phyloP scores from a whole-genome alignment of 2,888 invertebrate genomes.

The Zaprionus bogoriensis region DNA sequence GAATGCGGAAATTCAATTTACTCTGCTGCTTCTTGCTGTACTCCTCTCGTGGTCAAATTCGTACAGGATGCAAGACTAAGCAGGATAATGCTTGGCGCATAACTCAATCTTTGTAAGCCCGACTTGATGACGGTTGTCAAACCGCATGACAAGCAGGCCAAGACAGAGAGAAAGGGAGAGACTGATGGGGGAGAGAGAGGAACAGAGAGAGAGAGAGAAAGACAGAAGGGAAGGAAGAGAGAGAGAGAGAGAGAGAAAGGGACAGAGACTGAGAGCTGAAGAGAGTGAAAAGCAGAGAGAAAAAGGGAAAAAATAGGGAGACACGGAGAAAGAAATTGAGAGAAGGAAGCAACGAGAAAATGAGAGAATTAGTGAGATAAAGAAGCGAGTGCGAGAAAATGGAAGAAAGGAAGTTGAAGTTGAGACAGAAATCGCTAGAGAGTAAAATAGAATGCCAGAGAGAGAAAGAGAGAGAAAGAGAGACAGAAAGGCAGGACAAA shows the following conservation, averaged over 20 bases:
- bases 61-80: slow-evolving; percentile 47
- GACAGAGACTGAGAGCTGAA: not conserved
- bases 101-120: slow-evolving; percentile 35
- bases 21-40: not conserved
- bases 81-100: slow-evolving; percentile 35
- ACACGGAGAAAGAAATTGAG: not conserved
- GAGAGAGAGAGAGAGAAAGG: not conserved
- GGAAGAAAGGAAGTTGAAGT: no score
- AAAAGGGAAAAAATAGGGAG: no score
- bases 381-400: not conserved
- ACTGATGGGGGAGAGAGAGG: not conserved
- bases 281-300: not conserved
- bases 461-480: not conserved
- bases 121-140: slow-evolving; percentile 47
- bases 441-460: not conserved
- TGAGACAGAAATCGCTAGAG: no score
- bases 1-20: slow-evolving; percentile 38
- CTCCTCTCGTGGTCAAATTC: slow-evolving; percentile 38
- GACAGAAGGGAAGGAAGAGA: not conserved
- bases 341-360: no score
- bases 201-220: not conserved
- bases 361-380: not conserved
- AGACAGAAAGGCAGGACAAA: not conserved
- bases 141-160: not conserved
- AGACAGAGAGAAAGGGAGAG: not conserved